Base-by-base conservation (phyloP, 2,888 invertebrate genomes). In the Drosophila seclusa region DNA sequence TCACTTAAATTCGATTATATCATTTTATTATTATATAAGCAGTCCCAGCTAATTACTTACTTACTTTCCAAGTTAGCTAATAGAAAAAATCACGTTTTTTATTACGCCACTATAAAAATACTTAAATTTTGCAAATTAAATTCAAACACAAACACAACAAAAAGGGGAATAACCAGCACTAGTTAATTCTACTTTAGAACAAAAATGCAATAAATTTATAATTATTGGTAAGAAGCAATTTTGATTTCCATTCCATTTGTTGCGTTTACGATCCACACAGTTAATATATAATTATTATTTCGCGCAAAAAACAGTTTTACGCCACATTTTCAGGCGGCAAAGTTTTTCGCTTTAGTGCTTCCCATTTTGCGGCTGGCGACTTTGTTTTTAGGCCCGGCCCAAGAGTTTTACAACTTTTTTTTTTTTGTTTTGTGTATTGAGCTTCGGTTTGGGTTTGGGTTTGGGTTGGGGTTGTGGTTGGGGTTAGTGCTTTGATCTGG, bases 291-390 rank as follows among this genome's bases (percentile, higher is more conserved):
- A n/a, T 40, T 40, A 16, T 24, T 24, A 24, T 45, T 45, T 24
- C 4, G 45, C 45, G 8, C 16, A 8, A 24, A 45, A 45, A 24
- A 24, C 21, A 4, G 45, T 45, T 21, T 45, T 45, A 24, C 16
- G 45, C 16, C 16, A 45, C 45, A 45, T 21, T 21, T 45, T 7
- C 7, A 45, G 21, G 45, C 45, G 42, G 45, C 32, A 38, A 61
- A 38, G 40, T 61, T 58, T 61, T 58, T 42, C 58, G 71, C 61
- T 71, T 77, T 66, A 52, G 21, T 77, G 66, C 55, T 71, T 62
- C 61, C 58, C 54, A 57, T 68, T 42, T 71, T 76, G 68, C 40
- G 57, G 49, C 59, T 69, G 62, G 40, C 32, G 69, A 54, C 36
- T 55, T 67, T 29, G 45, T 38, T 18, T 52, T 52, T 34, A n/a